Percentiles rank a stretch among this genome's conserved stretches.
Conservation (phyloP, 1,140 invertebrate genomes). For the Musca vetustissima region DNA sequence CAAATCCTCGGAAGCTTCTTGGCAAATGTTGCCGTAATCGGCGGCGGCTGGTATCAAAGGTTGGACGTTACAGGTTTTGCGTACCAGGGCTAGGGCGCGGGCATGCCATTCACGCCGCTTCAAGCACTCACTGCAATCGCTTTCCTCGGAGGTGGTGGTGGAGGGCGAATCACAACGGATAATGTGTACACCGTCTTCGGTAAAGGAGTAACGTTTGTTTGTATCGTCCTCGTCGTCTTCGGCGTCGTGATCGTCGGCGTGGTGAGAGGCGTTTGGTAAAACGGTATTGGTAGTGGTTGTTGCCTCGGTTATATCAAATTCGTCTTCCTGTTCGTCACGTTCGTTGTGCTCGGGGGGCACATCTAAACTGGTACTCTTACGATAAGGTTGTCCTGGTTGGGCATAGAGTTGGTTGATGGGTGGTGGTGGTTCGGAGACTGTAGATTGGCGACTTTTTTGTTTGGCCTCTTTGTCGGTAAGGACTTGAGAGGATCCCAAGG, state of each 20-base stretch:
- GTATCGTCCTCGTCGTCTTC: too few relatives aligned
- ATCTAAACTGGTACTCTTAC: conserved; percentile 69
- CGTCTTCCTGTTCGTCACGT: conserved; percentile 27
- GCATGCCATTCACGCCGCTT: conserved; percentile 55
- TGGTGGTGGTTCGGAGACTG: conserved; percentile 49
- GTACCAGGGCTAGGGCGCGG: conserved; percentile 47
- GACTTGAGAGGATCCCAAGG: background rate
- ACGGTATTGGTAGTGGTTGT: background rate
- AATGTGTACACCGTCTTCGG: conserved; percentile 65
- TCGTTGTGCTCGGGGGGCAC: conserved; percentile 63
- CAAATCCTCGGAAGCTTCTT: conserved; percentile 52
- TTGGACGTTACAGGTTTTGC: conserved; percentile 55
- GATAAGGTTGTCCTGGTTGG: conserved; percentile 37
- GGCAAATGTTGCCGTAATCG: conserved; percentile 14
- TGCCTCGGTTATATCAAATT: conserved; percentile 26
- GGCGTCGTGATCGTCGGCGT: too few relatives aligned
- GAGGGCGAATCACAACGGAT: conserved; percentile 53
- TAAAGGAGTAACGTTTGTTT: conserved; percentile 66
- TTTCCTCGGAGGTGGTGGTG: conserved; percentile 53
- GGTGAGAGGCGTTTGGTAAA: conserved; percentile 45
- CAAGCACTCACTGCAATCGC: conserved; percentile 53
- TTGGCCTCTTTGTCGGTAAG: conserved; percentile 38
- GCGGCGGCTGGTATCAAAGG: conserved; percentile 36
- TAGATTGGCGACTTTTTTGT: conserved; percentile 46
- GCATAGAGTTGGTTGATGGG: conserved; percentile 34